Percentiles rank a stretch among this genome's conserved stretches.
These are phyloP conservation scores for Dromiciops gliroides DNA, from an alignment of 2,113 vertebrate species.

Conservation along the genomic window DNA sequence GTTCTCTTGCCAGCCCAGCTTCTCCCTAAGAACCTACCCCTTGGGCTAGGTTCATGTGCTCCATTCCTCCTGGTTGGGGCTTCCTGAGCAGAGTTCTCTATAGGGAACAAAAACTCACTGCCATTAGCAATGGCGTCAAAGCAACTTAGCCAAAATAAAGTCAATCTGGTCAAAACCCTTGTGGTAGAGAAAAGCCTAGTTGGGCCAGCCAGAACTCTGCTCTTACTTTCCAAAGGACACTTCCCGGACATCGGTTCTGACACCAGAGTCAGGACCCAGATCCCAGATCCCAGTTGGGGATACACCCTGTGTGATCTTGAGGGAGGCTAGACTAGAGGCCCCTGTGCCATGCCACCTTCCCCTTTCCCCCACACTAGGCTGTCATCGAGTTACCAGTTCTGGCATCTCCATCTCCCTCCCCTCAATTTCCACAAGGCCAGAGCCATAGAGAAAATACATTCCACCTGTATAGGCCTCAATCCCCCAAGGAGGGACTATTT, in stretches of 20 bases:
- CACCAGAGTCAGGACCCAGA: too few species aligned
- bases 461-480: background rate
- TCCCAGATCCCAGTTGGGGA: too few species aligned
- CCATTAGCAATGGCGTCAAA: background rate
- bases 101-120: conserved; percentile 23
- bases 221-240: background rate
- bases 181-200: too few species aligned
- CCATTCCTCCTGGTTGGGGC: background rate
- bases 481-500: too few species aligned
- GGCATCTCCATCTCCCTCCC: too few species aligned
- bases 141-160: background rate
- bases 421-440: too few species aligned
- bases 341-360: background rate
- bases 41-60: conserved; percentile 39
- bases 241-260: too few species aligned
- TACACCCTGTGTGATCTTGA: too few species aligned
- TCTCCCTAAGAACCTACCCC: conserved; percentile 66
- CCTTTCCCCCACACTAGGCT: too few species aligned
- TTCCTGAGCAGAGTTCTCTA: conserved; percentile 38
- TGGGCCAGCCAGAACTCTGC: too few species aligned
- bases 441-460: background rate
- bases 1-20: background rate
- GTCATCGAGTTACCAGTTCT: too few species aligned
- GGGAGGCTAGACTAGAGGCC: too few species aligned
- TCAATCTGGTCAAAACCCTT: background rate